Percentiles rank a stretch among this genome's conserved stretches.
phyloP scores from a whole-genome alignment of 2,113 vertebrate species.

The Oryzias javanicus region DNA sequence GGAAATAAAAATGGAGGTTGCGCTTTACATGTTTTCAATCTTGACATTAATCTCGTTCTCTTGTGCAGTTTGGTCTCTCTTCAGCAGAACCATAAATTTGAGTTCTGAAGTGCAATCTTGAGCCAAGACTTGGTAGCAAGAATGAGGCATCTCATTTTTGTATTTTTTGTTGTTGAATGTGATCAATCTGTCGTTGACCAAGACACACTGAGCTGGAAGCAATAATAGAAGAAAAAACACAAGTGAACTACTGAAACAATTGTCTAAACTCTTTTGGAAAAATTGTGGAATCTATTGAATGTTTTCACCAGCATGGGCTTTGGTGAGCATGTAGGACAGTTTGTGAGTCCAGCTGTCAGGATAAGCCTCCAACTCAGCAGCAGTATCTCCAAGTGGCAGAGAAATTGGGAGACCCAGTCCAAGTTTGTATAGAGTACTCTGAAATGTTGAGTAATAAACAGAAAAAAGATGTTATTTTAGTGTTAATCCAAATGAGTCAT shows the following conservation, averaged over 20 bases:
- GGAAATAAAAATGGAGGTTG: not conserved
- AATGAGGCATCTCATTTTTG: constrained; percentile 73
- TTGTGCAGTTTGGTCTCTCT: constrained; percentile 62
- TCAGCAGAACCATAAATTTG: constrained; percentile 81
- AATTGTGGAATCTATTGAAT: not conserved
- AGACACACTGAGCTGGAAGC: constrained; percentile 58
- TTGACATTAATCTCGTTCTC: constrained; percentile 70
- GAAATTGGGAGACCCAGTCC: constrained; percentile 32
- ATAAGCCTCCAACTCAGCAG: constrained; percentile 35
- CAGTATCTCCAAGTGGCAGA: constrained; percentile 52
- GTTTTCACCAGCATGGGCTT: constrained; percentile 57
- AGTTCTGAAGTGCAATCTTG: constrained; percentile 81
- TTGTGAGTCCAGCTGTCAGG: constrained; percentile 35
- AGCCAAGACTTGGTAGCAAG: constrained; percentile 80
- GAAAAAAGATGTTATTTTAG: not conserved
- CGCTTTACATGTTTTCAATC: constrained; percentile 77
- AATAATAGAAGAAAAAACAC: not conserved
- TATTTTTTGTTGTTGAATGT: constrained; percentile 77
- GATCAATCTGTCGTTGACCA: constrained; percentile 57
- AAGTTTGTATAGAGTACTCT: constrained; percentile 57
- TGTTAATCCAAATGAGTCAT: not conserved
- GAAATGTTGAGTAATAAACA: constrained; percentile 8
- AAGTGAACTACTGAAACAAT: not conserved
- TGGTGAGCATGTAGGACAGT: constrained; percentile 51
- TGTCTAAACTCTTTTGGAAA: not conserved